Percentiles rank a stretch among this genome's conserved stretches.
Evolutionary conservation across 2,888 invertebrate species (phyloP).

Genomic region (Hydrotaea cyrtoneurina): DNA sequence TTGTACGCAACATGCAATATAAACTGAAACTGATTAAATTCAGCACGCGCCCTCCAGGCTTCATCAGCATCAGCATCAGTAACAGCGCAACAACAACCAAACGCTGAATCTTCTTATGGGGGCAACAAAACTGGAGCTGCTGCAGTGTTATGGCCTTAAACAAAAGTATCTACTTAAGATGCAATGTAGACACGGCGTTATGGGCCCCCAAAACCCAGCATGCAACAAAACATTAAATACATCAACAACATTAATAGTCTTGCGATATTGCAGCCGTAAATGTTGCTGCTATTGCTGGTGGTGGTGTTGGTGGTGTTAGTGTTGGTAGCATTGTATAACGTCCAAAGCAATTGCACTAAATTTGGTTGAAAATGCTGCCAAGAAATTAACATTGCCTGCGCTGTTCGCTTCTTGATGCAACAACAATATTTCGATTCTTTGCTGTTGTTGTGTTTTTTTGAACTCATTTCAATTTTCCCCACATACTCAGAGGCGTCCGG

Average conservation of each 20-base stretch:
- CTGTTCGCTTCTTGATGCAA: slow-evolving; percentile 35
- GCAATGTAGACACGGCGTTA: slow-evolving; percentile 37
- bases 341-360: slow-evolving; percentile 65
- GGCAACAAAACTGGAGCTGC: background rate
- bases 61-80: slow-evolving; percentile 36
- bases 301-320: background rate
- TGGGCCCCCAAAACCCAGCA: slow-evolving; percentile 39
- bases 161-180: slow-evolving; percentile 55
- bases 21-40: slow-evolving; percentile 73
- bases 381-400: slow-evolving; percentile 21
- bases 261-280: background rate
- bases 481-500: background rate
- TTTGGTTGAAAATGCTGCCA: slow-evolving; percentile 28
- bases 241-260: slow-evolving; percentile 34
- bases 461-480: background rate
- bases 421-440: slow-evolving; percentile 56
- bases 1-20: slow-evolving; percentile 68
- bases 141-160: background rate
- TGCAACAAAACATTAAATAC: slow-evolving; percentile 48
- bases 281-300: background rate
- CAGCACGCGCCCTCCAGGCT: slow-evolving; percentile 80
- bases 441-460: slow-evolving; percentile 5
- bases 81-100: slow-evolving; percentile 18
- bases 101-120: slow-evolving; percentile 45
- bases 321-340: slow-evolving; percentile 59